phyloP scores from a whole-genome alignment of 2,113 vertebrate species.

The Jacana jacana region DNA sequence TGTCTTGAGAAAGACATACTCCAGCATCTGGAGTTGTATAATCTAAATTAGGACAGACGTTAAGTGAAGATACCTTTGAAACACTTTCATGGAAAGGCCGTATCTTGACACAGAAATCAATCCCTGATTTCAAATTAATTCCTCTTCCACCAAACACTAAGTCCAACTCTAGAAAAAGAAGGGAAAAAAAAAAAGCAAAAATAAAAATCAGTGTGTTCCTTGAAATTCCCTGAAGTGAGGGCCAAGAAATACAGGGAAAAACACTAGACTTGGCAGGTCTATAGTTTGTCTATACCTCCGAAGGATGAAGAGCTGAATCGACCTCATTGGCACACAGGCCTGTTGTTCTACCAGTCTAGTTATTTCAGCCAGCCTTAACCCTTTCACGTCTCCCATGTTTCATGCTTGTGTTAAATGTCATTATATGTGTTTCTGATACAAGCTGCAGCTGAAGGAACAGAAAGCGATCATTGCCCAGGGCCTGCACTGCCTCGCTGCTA shows the following conservation, averaged over 20 bases:
- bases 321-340: slow-evolving; percentile 1
- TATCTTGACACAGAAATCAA: neutral
- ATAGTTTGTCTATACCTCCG: neutral
- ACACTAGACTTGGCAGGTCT: slow-evolving; percentile 31
- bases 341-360: slow-evolving; percentile 19
- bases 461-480: rapidly evolving
- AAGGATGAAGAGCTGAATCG: slow-evolving; percentile 42
- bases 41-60: neutral
- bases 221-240: slow-evolving; percentile 24
- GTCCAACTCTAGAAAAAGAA: neutral
- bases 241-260: slow-evolving; percentile 34
- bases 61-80: neutral
- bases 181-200: neutral
- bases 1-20: neutral
- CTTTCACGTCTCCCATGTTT: neutral
- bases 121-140: neutral
- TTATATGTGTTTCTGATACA: neutral
- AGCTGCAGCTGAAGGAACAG: neutral
- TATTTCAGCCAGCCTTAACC: slow-evolving; percentile 21
- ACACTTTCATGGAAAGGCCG: neutral
- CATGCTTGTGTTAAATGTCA: neutral
- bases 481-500: rapidly evolving
- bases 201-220: neutral
- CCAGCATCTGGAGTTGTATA: neutral
- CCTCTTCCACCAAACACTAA: neutral